Percentiles rank a stretch among this genome's conserved stretches.
These are phyloP conservation scores for Dynastes hyllus DNA, from an alignment of 2,888 invertebrate species.

Conservation along the genomic window DNA sequence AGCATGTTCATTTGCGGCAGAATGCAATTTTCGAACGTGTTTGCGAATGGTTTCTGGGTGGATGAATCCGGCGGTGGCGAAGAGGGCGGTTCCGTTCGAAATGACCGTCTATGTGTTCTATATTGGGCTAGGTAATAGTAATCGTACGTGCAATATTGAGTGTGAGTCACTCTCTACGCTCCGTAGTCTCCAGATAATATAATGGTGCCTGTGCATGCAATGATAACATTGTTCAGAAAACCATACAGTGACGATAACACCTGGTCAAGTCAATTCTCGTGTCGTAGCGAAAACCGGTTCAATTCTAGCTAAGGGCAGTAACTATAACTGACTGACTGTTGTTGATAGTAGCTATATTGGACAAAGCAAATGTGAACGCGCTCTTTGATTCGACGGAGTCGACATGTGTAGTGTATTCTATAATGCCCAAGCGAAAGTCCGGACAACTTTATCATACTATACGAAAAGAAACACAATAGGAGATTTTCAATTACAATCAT, in stretches of 20 bases:
- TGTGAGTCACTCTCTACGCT: constrained; percentile 44
- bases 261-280: constrained; percentile 49
- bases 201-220: constrained; percentile 56
- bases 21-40: constrained; percentile 42
- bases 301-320: neutral
- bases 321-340: constrained; percentile 18
- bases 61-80: neutral
- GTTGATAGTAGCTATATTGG: constrained; percentile 6
- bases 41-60: constrained; percentile 16
- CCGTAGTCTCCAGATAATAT: constrained; percentile 39
- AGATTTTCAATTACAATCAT: too few relatives aligned
- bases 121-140: constrained; percentile 48
- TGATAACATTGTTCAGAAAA: constrained; percentile 56
- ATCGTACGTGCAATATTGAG: constrained; percentile 37
- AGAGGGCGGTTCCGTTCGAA: constrained; percentile 32
- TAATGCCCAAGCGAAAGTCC: too few relatives aligned
- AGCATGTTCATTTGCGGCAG: constrained; percentile 24
- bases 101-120: constrained; percentile 44
- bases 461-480: too few relatives aligned
- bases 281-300: constrained; percentile 7
- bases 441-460: too few relatives aligned
- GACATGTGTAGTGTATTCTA: neutral
- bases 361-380: neutral
- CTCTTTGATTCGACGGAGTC: constrained; percentile 1
- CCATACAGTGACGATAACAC: constrained; percentile 51